Conservation (phyloP, 2,888 invertebrate genomes). For the Tetheella fluctuosa region DNA sequence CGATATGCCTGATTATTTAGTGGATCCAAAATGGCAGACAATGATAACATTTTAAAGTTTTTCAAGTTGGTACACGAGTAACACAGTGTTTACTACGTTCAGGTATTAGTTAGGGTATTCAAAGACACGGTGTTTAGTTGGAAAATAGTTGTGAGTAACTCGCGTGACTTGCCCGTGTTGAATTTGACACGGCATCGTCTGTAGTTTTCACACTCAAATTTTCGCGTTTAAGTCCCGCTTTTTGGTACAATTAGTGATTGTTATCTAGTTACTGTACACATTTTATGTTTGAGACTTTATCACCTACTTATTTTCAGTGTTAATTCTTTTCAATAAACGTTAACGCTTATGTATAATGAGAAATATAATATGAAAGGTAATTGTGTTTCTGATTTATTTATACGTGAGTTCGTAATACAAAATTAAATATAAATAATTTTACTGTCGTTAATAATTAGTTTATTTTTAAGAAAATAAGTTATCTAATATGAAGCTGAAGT, state of each 20-base stretch:
- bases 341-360: not conserved
- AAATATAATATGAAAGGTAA: not conserved
- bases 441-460: not conserved
- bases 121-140: conserved; percentile 37
- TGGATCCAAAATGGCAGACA: conserved; percentile 54
- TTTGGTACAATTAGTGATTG: conserved; percentile 76
- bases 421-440: not conserved
- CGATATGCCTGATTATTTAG: conserved; percentile 65
- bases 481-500: too few species aligned
- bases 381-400: conserved; percentile 1
- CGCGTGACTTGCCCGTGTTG: conserved; percentile 64
- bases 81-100: conserved; percentile 22
- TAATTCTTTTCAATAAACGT: conserved; percentile 28
- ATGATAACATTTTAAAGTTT: conserved; percentile 57
- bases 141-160: conserved; percentile 38
- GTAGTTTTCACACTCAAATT: conserved; percentile 78
- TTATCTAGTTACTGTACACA: conserved; percentile 62
- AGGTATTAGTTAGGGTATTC: not conserved
- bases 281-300: conserved; percentile 45
- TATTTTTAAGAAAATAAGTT: too few species aligned
- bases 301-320: conserved; percentile 32
- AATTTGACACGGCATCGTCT: conserved; percentile 71
- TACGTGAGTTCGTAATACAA: not conserved
- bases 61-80: conserved; percentile 25
- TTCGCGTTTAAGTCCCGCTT: conserved; percentile 69